Evolutionary conservation across 2,888 invertebrate genomes (phyloP).

Genomic region (Phytoseiulus persimilis): DNA sequence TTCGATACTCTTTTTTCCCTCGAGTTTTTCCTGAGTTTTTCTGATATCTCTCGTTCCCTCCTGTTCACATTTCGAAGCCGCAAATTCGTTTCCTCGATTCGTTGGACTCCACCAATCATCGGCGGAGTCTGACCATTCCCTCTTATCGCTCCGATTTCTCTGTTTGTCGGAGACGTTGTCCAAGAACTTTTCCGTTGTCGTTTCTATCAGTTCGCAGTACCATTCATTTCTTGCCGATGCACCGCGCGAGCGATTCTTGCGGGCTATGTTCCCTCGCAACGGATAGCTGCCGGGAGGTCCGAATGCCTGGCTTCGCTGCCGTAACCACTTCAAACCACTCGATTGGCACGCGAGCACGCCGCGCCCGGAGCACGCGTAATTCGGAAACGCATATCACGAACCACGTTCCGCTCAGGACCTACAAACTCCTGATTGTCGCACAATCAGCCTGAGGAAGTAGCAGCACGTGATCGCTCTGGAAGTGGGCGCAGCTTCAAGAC

Average conservation of each 20-base stretch:
- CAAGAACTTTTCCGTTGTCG: background rate
- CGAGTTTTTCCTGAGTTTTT: no score
- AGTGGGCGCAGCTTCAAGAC: no score
- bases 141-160: background rate
- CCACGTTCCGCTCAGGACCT: background rate
- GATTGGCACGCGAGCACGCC: background rate
- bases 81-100: no score
- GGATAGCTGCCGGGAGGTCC: background rate
- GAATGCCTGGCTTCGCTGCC: background rate
- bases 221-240: background rate
- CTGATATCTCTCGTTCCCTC: no score
- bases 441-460: no score
- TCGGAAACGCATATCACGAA: background rate
- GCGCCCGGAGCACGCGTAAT: background rate
- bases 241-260: background rate
- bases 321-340: background rate
- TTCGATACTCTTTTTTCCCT: no score
- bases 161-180: background rate
- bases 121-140: no score
- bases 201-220: background rate
- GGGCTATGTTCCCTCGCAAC: background rate
- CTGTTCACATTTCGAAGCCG: no score
- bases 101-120: no score
- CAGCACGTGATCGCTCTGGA: no score
- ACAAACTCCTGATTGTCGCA: no score